Conservation (phyloP, 2,797 vertebrate species). For the Kryptolebias ocellatus region DNA sequence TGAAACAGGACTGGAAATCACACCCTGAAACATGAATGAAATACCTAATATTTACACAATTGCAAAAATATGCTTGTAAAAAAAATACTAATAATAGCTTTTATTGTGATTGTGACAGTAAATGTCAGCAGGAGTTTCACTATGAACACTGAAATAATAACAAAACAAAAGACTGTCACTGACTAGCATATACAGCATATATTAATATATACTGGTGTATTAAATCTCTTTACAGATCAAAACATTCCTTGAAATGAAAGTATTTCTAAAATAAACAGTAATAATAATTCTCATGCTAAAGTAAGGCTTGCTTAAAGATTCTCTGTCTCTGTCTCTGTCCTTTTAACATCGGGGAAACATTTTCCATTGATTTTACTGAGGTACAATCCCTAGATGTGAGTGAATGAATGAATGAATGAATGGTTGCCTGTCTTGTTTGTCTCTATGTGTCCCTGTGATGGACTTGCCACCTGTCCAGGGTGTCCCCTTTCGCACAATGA, state of each 20-base stretch:
- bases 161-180: slow-evolving; percentile 8
- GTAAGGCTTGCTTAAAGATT: background rate
- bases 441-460: too few relatives aligned
- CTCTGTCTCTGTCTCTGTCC: background rate
- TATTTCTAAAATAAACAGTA: background rate
- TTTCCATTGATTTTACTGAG: background rate
- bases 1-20: slow-evolving; percentile 33
- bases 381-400: background rate
- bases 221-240: background rate
- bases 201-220: background rate
- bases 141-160: slow-evolving; percentile 7
- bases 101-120: background rate
- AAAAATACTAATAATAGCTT: slow-evolving; percentile 20
- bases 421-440: background rate
- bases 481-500: too few relatives aligned
- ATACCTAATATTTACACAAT: slow-evolving; percentile 18
- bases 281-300: background rate
- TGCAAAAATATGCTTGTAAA: slow-evolving; percentile 27
- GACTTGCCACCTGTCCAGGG: too few relatives aligned
- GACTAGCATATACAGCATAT: background rate
- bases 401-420: background rate
- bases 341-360: background rate
- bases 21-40: slow-evolving; percentile 25
- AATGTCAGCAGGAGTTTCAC: background rate
- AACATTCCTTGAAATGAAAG: background rate